Conservation (phyloP, 2,888 invertebrate genomes). For the Deilephila elpenor region DNA sequence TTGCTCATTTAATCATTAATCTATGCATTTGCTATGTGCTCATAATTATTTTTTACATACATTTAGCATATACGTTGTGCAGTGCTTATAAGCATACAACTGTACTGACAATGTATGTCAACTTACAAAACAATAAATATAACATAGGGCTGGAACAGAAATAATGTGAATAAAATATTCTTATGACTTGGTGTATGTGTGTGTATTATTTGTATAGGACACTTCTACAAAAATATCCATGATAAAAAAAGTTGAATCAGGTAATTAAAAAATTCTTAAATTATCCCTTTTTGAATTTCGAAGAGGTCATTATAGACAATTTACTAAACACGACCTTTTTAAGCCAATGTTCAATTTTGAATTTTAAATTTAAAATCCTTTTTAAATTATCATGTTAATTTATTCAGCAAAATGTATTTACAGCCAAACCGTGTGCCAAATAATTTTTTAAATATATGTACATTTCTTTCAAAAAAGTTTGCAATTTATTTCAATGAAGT, state of each 20-base stretch:
- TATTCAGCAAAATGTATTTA: slow-evolving; percentile 2
- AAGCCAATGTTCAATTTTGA: not conserved
- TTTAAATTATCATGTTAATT: not conserved
- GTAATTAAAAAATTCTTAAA: too few relatives aligned
- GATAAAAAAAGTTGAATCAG: not conserved
- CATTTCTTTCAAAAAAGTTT: not conserved
- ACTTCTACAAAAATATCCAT: not conserved
- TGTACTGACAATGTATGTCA: not conserved
- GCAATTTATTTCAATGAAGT: not conserved
- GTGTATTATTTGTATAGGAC: not conserved
- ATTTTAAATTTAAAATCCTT: not conserved
- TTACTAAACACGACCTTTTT: not conserved
- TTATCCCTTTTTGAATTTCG: too few relatives aligned
- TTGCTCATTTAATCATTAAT: not conserved
- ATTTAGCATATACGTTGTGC: not conserved
- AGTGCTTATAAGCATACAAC: not conserved
- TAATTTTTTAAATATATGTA: not conserved
- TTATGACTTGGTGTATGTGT: not conserved
- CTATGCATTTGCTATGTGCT: not conserved
- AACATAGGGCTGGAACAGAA: slow-evolving; percentile 19
- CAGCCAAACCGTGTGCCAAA: not conserved
- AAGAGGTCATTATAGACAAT: not conserved
- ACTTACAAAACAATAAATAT: slow-evolving; percentile 17
- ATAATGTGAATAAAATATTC: slow-evolving; percentile 5
- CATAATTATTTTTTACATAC: not conserved